Conservation (phyloP, 2,888 invertebrate genomes). For the Tricholauxania praeusta region DNA sequence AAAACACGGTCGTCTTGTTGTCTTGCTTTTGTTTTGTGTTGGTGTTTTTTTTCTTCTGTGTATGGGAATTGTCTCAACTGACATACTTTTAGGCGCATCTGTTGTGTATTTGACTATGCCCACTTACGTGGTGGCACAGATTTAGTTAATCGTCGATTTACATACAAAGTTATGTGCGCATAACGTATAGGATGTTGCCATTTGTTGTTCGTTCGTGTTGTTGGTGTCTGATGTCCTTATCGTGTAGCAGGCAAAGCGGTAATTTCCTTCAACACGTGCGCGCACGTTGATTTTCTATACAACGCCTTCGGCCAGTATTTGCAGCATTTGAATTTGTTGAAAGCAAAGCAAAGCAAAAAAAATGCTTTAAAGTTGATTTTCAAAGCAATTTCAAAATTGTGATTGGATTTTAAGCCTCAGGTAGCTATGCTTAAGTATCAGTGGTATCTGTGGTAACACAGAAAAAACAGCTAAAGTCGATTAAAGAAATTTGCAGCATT, state of each 20-base stretch:
- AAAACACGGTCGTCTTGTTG: not conserved
- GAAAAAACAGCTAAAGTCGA: too few relatives aligned
- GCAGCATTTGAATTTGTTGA: too few relatives aligned
- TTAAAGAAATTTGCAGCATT: too few relatives aligned
- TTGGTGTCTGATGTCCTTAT: not conserved
- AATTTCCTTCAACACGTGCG: constrained; percentile 18
- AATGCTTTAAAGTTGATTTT: too few relatives aligned
- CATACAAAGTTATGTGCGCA: not conserved
- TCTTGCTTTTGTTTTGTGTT: not conserved
- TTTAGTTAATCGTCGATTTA: constrained; percentile 17
- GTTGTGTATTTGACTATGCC: not conserved
- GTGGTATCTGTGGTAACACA: too few relatives aligned
- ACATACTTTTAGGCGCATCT: too few relatives aligned
- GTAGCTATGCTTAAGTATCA: too few relatives aligned
- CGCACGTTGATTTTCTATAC: not conserved
- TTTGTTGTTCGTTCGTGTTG: not conserved
- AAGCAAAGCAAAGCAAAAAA: too few relatives aligned
- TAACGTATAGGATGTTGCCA: not conserved
- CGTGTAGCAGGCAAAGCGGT: not conserved
- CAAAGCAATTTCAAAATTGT: too few relatives aligned
- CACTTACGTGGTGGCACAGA: constrained; percentile 9
- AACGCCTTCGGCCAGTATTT: constrained; percentile 1
- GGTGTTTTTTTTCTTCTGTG: too few relatives aligned
- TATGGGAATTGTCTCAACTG: too few relatives aligned
- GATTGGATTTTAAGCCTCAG: too few relatives aligned